Evolutionary conservation across 2,797 vertebrate genomes (phyloP), one percentile per base, ranked within the genome.

Genomic region (Hippopotamyrus pictus): DNA sequence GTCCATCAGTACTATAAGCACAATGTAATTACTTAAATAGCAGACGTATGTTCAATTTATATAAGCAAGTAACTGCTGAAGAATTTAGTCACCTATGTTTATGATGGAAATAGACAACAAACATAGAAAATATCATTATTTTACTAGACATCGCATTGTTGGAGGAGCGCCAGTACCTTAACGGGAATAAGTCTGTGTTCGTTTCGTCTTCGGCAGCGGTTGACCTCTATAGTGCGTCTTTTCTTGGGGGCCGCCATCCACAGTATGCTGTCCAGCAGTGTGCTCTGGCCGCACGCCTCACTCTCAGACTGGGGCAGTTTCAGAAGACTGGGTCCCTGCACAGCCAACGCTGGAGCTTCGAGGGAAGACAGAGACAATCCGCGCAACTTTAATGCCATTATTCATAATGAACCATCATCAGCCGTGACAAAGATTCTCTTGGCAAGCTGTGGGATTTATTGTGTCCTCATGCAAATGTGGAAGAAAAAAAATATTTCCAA

Each of bases 181-280:
- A 97, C 59, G 95, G 96, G 93, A 9, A 97, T 89, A 7, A 98
- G 95, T 54, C 98, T 98, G 9, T 0, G 82, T 1, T 95, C 93
- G 41, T 96, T 82, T 92, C 99, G 96, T 91, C 98, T 96, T 88
- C 99, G 94, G 92, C 97, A 97, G 22, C 97, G 96, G 93, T 99
- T 99, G 88, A 99, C 92, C 92, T 99, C 99, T 48, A 99, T 97
- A 6, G 94, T 97, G 44, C 98, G 97, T 89, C 98, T 96, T n/a
- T 96, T 97, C 93, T 99, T 99, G 4, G 98, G 99, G 0, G 88
- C 98, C 0, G 98, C 98, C 98, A 99, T 99, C 99, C 98, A 99
- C 90, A 99, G 89, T 59, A 98, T 91, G 88, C 93, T 92, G 50
- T 97, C 98, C 5, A 94, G 89, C 89, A 97, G 88, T 51, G 95